Conservation (phyloP, 2,797 vertebrate genomes). For the Glyptemys insculpta region DNA sequence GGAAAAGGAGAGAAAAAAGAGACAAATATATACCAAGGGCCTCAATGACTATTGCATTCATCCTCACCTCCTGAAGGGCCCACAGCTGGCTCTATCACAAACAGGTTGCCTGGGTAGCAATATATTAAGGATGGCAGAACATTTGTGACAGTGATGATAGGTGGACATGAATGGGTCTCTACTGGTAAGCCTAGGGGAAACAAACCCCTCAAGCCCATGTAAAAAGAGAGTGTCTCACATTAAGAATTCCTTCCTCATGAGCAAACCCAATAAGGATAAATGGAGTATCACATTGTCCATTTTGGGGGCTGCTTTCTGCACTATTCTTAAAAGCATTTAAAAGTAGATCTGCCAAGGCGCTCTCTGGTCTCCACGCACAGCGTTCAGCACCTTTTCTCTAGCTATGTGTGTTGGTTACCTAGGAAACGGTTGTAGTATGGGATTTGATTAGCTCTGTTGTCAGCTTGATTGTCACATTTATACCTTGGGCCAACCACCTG, state of each 20-base stretch:
- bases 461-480: neutral
- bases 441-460: neutral
- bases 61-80: neutral
- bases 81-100: neutral
- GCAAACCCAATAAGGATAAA: neutral
- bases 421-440: conserved; percentile 30
- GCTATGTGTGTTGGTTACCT: conserved; percentile 4
- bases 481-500: neutral
- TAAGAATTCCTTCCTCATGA: neutral
- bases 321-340: neutral
- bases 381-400: neutral
- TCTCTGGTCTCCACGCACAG: neutral
- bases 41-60: no score
- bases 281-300: neutral
- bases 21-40: neutral
- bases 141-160: neutral
- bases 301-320: neutral
- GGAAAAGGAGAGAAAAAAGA: neutral
- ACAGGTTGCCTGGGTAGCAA: neutral
- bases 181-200: neutral
- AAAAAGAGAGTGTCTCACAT: neutral
- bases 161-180: neutral
- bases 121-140: neutral
- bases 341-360: neutral
- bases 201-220: neutral